Percentiles rank a stretch among this genome's conserved stretches.
Conservation (phyloP, 2,797 vertebrate genomes). For the Pogoniulus pusillus region DNA sequence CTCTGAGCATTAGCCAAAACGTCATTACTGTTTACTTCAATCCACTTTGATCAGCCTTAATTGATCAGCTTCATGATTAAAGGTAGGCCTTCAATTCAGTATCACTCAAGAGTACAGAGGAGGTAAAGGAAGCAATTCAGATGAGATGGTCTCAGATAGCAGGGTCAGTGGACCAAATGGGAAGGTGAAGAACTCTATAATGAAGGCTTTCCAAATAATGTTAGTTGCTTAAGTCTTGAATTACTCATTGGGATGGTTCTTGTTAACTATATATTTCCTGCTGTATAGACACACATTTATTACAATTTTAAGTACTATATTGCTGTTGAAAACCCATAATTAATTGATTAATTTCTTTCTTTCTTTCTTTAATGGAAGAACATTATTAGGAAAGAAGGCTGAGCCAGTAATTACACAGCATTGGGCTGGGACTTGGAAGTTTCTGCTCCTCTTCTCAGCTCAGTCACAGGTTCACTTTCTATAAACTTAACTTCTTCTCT, state of each 20-base stretch:
- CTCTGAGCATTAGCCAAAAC: not conserved
- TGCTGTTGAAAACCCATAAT: slow-evolving; percentile 52
- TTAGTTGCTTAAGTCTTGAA: slow-evolving; percentile 78
- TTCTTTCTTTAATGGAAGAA: slow-evolving; percentile 47
- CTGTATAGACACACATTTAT: slow-evolving; percentile 46
- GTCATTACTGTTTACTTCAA: slow-evolving; percentile 32
- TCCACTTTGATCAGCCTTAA: slow-evolving; percentile 8
- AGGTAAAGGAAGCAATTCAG: slow-evolving; percentile 1
- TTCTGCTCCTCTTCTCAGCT: slow-evolving; percentile 28
- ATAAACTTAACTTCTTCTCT: not conserved
- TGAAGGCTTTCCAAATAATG: slow-evolving; percentile 75
- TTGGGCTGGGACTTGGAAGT: slow-evolving; percentile 21
- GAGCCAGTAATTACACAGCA: slow-evolving; percentile 34
- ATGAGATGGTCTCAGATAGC: slow-evolving; percentile 32
- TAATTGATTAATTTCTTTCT: slow-evolving; percentile 69
- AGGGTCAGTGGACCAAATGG: slow-evolving; percentile 18
- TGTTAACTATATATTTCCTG: slow-evolving; percentile 81
- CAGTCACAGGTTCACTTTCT: not conserved
- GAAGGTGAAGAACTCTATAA: slow-evolving; percentile 49
- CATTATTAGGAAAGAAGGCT: slow-evolving; percentile 53
- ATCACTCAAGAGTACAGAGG: not conserved
- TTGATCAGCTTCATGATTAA: not conserved
- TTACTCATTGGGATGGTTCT: slow-evolving; percentile 78
- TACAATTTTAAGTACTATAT: slow-evolving; percentile 57
- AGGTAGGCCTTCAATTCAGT: not conserved